Evolutionary conservation across 2,888 invertebrate genomes (phyloP).

Genomic region (Trichacis sp.): DNA sequence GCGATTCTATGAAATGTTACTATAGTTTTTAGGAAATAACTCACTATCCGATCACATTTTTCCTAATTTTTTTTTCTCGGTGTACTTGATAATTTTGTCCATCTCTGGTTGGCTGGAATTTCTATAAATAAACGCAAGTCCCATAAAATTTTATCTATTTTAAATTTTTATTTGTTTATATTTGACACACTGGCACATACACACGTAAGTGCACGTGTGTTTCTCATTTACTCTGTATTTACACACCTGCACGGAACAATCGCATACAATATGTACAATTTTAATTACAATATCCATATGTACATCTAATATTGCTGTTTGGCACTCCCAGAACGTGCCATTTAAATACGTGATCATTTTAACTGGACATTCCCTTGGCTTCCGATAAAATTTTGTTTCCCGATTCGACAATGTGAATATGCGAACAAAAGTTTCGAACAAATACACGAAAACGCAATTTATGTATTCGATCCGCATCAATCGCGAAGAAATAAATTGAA

Average conservation of each 20-base stretch:
- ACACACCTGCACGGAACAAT: constrained; percentile 38
- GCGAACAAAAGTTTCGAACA: constrained; percentile 13
- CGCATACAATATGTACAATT: constrained; percentile 52
- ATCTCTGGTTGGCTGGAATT: no score
- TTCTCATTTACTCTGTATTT: constrained; percentile 1
- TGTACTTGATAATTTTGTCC: no score
- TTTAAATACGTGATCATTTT: constrained; percentile 35
- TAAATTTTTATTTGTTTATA: constrained; percentile 3
- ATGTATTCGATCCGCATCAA: neutral
- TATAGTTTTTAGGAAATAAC: no score
- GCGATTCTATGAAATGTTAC: no score
- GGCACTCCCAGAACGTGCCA: constrained; percentile 57
- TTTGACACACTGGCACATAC: neutral
- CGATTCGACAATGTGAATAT: constrained; percentile 12
- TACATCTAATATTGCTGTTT: constrained; percentile 68
- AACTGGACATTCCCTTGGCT: constrained; percentile 20
- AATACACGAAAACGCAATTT: constrained; percentile 25
- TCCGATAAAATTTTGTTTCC: constrained; percentile 13
- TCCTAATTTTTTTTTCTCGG: no score
- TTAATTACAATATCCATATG: constrained; percentile 59
- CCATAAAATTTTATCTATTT: constrained; percentile 1
- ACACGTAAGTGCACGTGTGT: neutral
- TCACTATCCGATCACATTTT: no score
- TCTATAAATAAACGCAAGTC: neutral
- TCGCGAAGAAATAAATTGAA: no score